Evolutionary conservation across 2,888 invertebrate genomes (phyloP), one percentile per base, ranked within the genome.

Genomic region (Clostera curtula): DNA sequence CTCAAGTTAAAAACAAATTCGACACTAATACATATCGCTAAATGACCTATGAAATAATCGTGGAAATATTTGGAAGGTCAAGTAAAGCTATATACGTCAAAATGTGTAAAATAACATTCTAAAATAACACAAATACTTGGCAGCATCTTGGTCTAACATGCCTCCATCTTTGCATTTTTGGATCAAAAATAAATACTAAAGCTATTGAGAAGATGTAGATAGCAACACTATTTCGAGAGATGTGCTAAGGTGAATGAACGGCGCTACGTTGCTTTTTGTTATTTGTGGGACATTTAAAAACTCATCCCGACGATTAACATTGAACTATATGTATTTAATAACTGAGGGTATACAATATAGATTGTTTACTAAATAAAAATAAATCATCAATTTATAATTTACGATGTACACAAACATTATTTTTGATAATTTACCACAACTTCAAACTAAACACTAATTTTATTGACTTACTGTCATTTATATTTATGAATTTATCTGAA

Each of bases 171-270:
- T 10, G 15, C 23, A 15, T 14, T 23, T 23, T 23, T n/a, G n/a
- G n/a, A n/a, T n/a, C 15, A 23, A 23, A 23, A 23, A 23, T 26
- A 8, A 6, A 12, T 24, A 9, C 24, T 27, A 6, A 11, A 27
- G 29, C 26, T 20, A 25, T 25, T 10, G 24, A 32, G 30, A 39
- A 34, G 33, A 30, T 39, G 32, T 41, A 40, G 35, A 44, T 44
- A 35, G 35, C 27, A 25, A 22, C 24, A 45, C 45, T 51, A 48
- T 53, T 53, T 44, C 31, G 27, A 43, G 44, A 43, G 24, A 27
- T 24, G 27, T 11, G 10, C 10, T 21, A 34, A 24, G 53, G 40
- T 51, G 40, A 45, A 49, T 23, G 45, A 37, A 32, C 49, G 34
- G 27, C 16, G 27, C 27, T 29, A 26, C 9, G 30, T 35, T 37